Base-by-base conservation (phyloP, 2,888 invertebrate genomes). In the Hypolimnas misippus region DNA sequence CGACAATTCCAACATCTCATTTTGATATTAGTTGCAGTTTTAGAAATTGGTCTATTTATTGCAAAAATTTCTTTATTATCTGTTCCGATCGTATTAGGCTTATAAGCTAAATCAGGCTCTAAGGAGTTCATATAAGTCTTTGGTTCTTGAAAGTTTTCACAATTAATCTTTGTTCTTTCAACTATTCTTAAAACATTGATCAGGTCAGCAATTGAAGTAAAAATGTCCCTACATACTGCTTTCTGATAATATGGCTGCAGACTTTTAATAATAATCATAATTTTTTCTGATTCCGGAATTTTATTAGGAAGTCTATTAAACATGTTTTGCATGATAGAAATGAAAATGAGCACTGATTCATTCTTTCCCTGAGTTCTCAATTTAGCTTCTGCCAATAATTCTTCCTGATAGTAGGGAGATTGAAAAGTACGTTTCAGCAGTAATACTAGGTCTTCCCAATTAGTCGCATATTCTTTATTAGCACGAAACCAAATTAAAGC, bases 321-420 rank as follows among this genome's bases (percentile, higher is more conserved):
- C 64, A 64, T 63, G 33, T 67, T 63, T 52, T 64, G 63, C 64
- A 67, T 67, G 17, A 62, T 44, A 7, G 67, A 54, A 8, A 64
- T 35, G 29, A 56, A 67, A 4, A 67, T 67, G 3, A 59, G n/a
- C 6, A 63, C 66, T 14, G 25, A 33, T 46, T 66, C 66, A 31
- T 61, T 51, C 55, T 58, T 63, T 3, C 61, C 63, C 25, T 67
- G 67, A 40, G 38, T 40, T 40, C 38, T n/a, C 7, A 14, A 40
- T 40, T 40, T 40, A 2, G 38, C 59, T 42, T 62, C 65, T 5
- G 35, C 12, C 17, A 65, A n/a, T 29, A 61, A 35, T 31, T 65
- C 65, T 54, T 62, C 62, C 33, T 62, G 65, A 12, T 66, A 66
- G 25, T 49, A 62, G 12, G 65, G 65, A 4, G 53, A 53, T 38